Evolutionary conservation across 2,888 invertebrate genomes (phyloP), one percentile per base, ranked within the genome.

Genomic region (Lepeophtheirus nordmannii): DNA sequence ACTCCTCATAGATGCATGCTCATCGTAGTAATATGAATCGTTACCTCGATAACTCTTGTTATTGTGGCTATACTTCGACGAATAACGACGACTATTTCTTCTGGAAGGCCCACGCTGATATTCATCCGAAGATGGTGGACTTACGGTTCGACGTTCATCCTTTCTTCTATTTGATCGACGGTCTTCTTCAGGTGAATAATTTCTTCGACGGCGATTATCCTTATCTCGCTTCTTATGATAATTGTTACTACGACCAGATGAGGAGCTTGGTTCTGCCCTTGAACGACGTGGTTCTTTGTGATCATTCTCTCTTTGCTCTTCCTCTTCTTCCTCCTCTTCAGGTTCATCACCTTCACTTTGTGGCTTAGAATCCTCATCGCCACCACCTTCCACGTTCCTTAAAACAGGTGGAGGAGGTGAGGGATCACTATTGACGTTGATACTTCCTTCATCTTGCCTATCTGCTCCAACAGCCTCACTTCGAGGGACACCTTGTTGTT

Each of bases 391-490:
- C 7, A 38, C 62, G 39, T 39, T 38, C n/a, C 39, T 37, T n/a
- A 20, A 20, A 11, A n/a, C 17, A 39, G 62, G 62, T 2, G 62
- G 62, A 39, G 40, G 17, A 17, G 37, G 39, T 23, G 23, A 14
- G 53, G 30, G 20, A 53, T 30, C 30, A 30, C 7, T 30, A 30
- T 30, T 2, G 7, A 30, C 7, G 30, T 7, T 30, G 30, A 30
- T 30, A 30, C 37, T 37, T 37, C 30, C 17, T 22, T 64, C 23
- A 11, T 64, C 64, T 11, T 46, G 20, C 38, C 56, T 14, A 10
- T 64, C 64, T 14, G 65, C 22, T 14, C 65, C 65, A 58, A 57
- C 58, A 8, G 65, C 65, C 39, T 56, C 65, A 58, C 65, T 65
- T 30, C 65, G 30, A 38, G 22, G 30, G 10, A 30, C 58, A 5